These are phyloP conservation scores for Onychorhynchus coronatus DNA, from an alignment of 2,113 vertebrate species.

Conservation along the genomic window DNA sequence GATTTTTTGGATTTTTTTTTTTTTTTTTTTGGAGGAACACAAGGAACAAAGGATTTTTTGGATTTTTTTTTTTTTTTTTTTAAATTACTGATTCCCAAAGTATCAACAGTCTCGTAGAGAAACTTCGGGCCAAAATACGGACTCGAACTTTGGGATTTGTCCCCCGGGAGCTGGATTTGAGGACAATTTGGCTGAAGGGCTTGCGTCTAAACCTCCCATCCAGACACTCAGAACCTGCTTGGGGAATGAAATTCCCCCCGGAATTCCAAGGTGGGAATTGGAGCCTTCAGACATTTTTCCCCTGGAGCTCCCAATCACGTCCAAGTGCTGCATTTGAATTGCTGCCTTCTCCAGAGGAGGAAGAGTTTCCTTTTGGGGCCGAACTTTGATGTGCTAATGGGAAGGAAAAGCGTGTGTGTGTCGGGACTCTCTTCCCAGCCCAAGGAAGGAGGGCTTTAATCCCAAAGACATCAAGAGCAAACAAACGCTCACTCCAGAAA, in stretches of 20 bases:
- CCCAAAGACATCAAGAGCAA: background rate
- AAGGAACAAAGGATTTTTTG: background rate
- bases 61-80: too few relatives aligned
- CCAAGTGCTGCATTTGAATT: background rate
- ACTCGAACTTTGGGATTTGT: background rate
- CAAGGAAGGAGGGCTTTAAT: background rate
- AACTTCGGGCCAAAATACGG: background rate
- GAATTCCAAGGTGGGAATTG: too few relatives aligned
- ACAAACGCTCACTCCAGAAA: background rate
- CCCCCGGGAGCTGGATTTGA: background rate
- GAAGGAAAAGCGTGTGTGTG: background rate
- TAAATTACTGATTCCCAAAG: fast-evolving
- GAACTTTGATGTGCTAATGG: conserved; percentile 50
- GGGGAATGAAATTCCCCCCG: background rate
- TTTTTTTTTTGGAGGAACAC: background rate
- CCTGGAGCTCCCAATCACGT: background rate
- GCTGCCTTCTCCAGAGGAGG: background rate
- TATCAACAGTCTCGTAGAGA: background rate
- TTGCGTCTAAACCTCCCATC: background rate
- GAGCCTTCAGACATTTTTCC: background rate
- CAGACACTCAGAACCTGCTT: background rate
- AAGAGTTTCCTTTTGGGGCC: background rate
- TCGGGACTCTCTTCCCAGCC: background rate
- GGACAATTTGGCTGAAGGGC: background rate
- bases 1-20: too few relatives aligned